A percentile compares a stretch with the other conserved stretches of the same genome.
Evolutionary conservation across 1,140 invertebrate species (phyloP).

Genomic region (Euschistus heros): DNA sequence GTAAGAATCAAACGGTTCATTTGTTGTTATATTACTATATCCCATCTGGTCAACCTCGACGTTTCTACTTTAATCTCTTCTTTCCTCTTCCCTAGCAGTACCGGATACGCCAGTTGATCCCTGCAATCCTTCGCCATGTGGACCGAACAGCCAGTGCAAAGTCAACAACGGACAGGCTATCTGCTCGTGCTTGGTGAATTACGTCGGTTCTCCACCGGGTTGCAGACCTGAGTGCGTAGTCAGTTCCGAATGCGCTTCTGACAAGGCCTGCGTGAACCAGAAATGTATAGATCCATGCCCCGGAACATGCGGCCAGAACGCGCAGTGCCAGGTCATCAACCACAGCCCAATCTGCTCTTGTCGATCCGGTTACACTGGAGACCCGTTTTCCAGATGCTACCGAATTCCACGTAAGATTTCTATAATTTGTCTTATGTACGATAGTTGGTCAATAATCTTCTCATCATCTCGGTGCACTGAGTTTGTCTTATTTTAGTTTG

Average conservation of each 20-base stretch:
- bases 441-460: not conserved
- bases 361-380: conserved; percentile 39
- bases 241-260: conserved; percentile 49
- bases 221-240: conserved; percentile 53
- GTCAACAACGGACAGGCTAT: conserved; percentile 44
- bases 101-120: conserved; percentile 37
- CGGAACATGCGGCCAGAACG: conserved; percentile 38
- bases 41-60: not conserved
- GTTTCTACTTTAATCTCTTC: not conserved
- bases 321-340: conserved; percentile 43
- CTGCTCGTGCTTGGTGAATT: conserved; percentile 47
- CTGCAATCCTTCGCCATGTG: conserved; percentile 52
- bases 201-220: conserved; percentile 46
- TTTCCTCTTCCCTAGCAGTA: conserved; percentile 7
- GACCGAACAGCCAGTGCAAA: conserved; percentile 48
- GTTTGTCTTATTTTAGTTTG: not conserved
- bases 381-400: conserved; percentile 45
- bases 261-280: conserved; percentile 50
- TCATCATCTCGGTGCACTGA: not conserved
- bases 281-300: conserved; percentile 46
- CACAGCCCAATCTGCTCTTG: conserved; percentile 48
- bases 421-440: not conserved
- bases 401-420: conserved; percentile 37
- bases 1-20: conserved; percentile 14
- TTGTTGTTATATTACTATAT: not conserved